Base-by-base conservation (phyloP, 2,113 vertebrate species). In the Cynoglossus semilaevis region DNA sequence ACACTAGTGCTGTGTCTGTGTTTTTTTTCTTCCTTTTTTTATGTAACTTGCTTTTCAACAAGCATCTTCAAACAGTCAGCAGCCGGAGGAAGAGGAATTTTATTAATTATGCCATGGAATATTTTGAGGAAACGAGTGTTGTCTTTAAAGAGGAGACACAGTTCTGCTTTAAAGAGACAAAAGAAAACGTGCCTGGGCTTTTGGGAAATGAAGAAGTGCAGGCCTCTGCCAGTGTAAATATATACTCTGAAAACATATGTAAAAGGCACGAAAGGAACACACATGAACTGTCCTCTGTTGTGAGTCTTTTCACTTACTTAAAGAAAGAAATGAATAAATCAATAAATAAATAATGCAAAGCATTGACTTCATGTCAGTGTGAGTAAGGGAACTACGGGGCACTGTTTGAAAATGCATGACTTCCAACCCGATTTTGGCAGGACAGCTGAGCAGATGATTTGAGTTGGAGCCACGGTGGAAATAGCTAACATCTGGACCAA, bases 61-160 rank as follows among this genome's bases (percentile, higher is more conserved):
- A 29, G 22, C 22, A 29, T 2, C 6, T 29, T 29, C 6, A 29
- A 29, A 29, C 22, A 29, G 36, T 35, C 64, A 42, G 63, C 51
- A 53, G 63, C 65, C 51, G 15, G 64, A 48, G 36, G 58, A 47
- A 17, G 2, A 2, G 14, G 42, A 55, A 44, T 58, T 14, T 63
- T 34, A 1, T 77, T 77, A 76, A 76, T 74, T 71, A 62, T 73
- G 76, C 78, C 62, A 74, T 72, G 61, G 67, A 72, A 65, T 72
- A 70, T 67, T 66, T 79, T 3, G 14, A 67, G 53, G 58, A 72
- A 61, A 71, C 57, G 48, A 75, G 36, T 7, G 55, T 44, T 52
- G 66, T 12, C 19, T 76, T 82, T 64, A 59, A 34, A 67, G 59
- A 68, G 59, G 64, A 58, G 70, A 72, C 69, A 69, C 58, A 58